Conservation (phyloP, 2,113 vertebrate species). For the Fregata magnificens region DNA sequence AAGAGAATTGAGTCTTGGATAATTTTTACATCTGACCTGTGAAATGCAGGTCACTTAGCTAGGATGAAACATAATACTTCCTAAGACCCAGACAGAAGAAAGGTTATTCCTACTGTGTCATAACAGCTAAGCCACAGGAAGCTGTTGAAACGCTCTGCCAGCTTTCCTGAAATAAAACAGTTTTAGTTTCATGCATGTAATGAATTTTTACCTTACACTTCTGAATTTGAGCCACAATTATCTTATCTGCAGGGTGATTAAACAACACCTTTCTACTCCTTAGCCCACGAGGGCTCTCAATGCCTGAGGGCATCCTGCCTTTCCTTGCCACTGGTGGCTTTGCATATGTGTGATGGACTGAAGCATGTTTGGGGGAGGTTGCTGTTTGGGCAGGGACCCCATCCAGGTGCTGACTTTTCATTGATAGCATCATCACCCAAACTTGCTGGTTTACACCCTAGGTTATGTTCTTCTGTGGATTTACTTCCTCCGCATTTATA, state of each 20-base stretch:
- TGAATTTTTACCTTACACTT: constrained; percentile 50
- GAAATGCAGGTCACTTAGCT: constrained; percentile 34
- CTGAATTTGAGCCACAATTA: constrained; percentile 46
- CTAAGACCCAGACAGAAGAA: constrained; percentile 47
- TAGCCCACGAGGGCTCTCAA: not conserved
- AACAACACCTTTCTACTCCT: not conserved
- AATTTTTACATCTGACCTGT: constrained; percentile 46
- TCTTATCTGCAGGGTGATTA: constrained; percentile 25
- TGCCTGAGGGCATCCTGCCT: not conserved
- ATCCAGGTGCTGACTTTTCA: not conserved
- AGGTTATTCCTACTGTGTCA: constrained; percentile 56
- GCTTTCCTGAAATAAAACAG: constrained; percentile 50
- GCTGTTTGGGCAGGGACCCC: not conserved
- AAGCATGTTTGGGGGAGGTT: not conserved
- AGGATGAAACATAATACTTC: constrained; percentile 59
- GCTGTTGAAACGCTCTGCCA: constrained; percentile 14
- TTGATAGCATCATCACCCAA: not conserved
- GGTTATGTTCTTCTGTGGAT: not conserved
- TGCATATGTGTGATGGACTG: not conserved
- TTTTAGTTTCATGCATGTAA: constrained; percentile 29
- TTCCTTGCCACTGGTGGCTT: not conserved
- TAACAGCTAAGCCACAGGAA: constrained; percentile 53
- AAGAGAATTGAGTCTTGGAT: not conserved
- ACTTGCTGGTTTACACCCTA: not conserved
- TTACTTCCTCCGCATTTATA: not conserved